phyloP scores from a whole-genome alignment of 2,888 invertebrate species.

The Microplitis manilae region DNA sequence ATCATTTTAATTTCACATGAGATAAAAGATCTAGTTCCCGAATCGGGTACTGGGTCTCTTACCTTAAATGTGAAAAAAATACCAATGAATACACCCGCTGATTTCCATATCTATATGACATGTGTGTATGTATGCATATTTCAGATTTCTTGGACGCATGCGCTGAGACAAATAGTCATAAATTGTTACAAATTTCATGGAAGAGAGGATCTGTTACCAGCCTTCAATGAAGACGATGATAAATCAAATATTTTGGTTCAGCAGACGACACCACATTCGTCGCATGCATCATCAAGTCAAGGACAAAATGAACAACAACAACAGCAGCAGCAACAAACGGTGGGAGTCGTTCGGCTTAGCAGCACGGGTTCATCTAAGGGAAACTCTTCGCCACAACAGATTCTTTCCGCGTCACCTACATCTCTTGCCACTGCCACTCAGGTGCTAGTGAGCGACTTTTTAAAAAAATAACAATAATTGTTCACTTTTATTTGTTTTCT shows the following conservation, averaged over 20 bases:
- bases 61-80: conserved; percentile 3
- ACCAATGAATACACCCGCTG: background rate
- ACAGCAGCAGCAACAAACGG: conserved; percentile 65
- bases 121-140: conserved; percentile 52
- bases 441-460: conserved; percentile 65
- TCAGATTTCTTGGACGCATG: conserved; percentile 98
- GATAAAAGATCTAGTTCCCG: no score
- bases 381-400: conserved; percentile 71
- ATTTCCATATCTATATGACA: background rate
- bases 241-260: conserved; percentile 78
- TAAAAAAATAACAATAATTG: conserved; percentile 40
- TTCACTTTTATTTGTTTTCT: conserved; percentile 36
- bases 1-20: background rate
- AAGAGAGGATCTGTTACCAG: conserved; percentile 93
- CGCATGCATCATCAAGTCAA: conserved; percentile 58
- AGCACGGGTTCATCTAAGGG: conserved; percentile 71
- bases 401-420: conserved; percentile 69
- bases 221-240: conserved; percentile 93
- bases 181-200: conserved; percentile 99
- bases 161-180: conserved; percentile 94
- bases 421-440: conserved; percentile 70
- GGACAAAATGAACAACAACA: conserved; percentile 54
- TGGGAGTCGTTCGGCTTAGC: conserved; percentile 70
- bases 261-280: conserved; percentile 71
- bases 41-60: background rate